Percentiles rank a stretch among this genome's conserved stretches.
Evolutionary conservation across 2,888 invertebrate species (phyloP).

Genomic region (Hydrotaea cyrtoneurina): DNA sequence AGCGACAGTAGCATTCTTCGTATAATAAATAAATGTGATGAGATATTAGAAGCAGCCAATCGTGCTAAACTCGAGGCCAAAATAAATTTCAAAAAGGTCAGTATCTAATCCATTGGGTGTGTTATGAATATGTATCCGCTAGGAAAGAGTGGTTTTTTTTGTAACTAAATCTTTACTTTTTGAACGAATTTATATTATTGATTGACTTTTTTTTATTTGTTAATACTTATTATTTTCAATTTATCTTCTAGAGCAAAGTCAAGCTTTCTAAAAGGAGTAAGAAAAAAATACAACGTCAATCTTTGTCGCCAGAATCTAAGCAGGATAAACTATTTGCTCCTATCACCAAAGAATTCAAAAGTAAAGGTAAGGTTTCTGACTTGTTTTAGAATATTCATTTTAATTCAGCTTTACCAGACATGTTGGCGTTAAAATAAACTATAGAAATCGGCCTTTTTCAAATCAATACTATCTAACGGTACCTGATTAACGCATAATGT

Average conservation of each 20-base stretch:
- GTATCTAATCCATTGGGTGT: too few relatives aligned
- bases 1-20: constrained; percentile 44
- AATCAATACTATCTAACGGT: too few relatives aligned
- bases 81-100: constrained; percentile 71
- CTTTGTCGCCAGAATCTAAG: background rate
- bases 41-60: constrained; percentile 75
- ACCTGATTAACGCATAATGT: too few relatives aligned
- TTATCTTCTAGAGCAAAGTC: constrained; percentile 65
- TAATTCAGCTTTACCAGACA: too few relatives aligned
- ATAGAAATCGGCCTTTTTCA: too few relatives aligned
- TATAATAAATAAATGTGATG: constrained; percentile 74
- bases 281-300: constrained; percentile 22
- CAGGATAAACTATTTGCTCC: constrained; percentile 6
- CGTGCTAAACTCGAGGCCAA: constrained; percentile 73
- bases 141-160: too few relatives aligned
- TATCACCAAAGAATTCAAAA: constrained; percentile 60
- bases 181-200: too few relatives aligned
- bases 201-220: too few relatives aligned
- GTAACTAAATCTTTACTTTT: background rate
- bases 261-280: constrained; percentile 64
- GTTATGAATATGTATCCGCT: too few relatives aligned
- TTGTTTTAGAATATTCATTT: too few relatives aligned
- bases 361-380: too few relatives aligned
- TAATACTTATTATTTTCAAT: background rate
- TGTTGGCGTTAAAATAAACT: too few relatives aligned